Conservation (phyloP, 2,888 invertebrate species). For the Hydrotaea cyrtoneurina region DNA sequence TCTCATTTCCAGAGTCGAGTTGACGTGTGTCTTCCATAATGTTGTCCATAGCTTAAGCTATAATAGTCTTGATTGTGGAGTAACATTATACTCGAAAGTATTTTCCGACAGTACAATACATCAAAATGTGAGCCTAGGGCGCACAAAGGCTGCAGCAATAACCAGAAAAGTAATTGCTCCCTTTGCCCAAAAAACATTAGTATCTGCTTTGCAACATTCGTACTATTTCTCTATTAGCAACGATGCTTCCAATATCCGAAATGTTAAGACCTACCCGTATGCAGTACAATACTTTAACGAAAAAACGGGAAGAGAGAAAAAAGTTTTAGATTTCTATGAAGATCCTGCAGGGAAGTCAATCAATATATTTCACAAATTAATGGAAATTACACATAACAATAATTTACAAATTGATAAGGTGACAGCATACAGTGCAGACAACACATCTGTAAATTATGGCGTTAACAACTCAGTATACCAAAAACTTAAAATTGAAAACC, state of each 20-base stretch:
- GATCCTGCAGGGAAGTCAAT: not conserved
- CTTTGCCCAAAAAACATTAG: no score
- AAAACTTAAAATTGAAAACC: no score
- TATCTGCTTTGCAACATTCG: no score
- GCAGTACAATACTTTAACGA: no score
- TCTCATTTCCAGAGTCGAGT: no score
- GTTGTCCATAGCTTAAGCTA: no score
- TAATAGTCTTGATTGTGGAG: no score
- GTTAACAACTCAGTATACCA: no score
- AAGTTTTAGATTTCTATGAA: no score
- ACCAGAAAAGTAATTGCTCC: not conserved
- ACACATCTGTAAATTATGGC: conserved; percentile 41
- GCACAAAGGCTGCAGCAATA: not conserved
- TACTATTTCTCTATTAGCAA: not conserved
- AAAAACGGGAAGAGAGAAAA: no score
- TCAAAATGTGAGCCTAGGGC: conserved; percentile 2
- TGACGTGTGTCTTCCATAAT: no score
- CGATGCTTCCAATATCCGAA: conserved; percentile 29
- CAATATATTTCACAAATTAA: conserved; percentile 35
- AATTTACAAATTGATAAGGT: conserved; percentile 29
- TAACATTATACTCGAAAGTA: conserved; percentile 32
- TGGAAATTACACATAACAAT: conserved; percentile 43
- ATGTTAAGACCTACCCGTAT: no score
- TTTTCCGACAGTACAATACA: conserved; percentile 35
- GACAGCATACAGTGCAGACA: conserved; percentile 46